phyloP scores from a whole-genome alignment of 2,888 invertebrate species.

The Crematogaster levior region DNA sequence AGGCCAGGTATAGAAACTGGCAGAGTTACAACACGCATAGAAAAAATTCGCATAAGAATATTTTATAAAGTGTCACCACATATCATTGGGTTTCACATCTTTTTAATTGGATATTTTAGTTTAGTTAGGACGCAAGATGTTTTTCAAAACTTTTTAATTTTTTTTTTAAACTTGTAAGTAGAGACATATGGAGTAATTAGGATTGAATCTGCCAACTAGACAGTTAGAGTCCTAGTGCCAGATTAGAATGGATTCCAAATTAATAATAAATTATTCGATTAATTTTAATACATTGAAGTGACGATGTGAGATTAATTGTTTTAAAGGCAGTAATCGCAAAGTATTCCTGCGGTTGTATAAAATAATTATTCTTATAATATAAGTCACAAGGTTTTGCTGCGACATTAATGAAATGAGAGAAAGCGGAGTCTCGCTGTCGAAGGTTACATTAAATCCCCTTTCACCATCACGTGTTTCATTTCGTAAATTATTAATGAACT shows the following conservation, averaged over 20 bases:
- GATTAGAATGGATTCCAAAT: not conserved
- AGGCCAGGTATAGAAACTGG: slow-evolving; percentile 70
- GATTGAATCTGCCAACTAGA: not conserved
- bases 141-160: too few species aligned
- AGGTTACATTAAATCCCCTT: not conserved
- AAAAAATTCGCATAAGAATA: too few species aligned
- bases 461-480: not conserved
- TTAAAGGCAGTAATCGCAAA: not conserved
- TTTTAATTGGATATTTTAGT: too few species aligned
- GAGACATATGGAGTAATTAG: too few species aligned
- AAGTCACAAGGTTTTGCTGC: not conserved
- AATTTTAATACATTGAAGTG: not conserved
- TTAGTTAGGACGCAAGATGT: too few species aligned
- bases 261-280: not conserved
- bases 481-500: too few species aligned
- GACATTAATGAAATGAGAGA: not conserved
- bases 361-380: not conserved
- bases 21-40: not conserved
- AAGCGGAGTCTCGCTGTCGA: not conserved
- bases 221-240: not conserved
- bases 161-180: too few species aligned
- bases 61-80: too few species aligned
- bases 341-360: not conserved
- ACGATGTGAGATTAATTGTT: not conserved
- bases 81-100: too few species aligned